Conservation (phyloP, 1,140 invertebrate genomes). For the Pteromalus puparum region DNA sequence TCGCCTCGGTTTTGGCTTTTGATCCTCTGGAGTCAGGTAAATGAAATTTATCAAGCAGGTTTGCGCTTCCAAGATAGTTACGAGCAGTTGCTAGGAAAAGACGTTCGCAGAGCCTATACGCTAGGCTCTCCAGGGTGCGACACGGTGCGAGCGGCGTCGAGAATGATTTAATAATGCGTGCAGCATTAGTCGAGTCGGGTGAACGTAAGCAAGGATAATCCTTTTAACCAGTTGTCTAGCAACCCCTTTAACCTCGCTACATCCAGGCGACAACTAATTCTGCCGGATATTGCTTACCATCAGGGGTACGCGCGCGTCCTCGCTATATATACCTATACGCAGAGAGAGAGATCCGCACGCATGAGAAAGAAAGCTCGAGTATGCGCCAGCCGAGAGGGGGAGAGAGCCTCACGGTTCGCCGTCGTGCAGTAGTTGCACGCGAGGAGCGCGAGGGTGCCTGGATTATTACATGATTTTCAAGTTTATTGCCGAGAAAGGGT, state of each 20-base stretch:
- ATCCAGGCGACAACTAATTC: conserved; percentile 68
- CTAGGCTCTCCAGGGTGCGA: conserved; percentile 7
- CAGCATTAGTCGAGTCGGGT: conserved; percentile 64
- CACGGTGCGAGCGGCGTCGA: conserved; percentile 49
- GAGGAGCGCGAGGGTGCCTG: conserved; percentile 33
- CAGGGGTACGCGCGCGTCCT: conserved; percentile 9
- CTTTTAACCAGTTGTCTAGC: conserved; percentile 71
- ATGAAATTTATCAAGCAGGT: conserved; percentile 16
- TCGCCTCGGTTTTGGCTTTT: neutral
- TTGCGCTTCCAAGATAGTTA: conserved; percentile 10
- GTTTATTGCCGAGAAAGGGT: conserved; percentile 55
- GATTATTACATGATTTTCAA: conserved; percentile 61
- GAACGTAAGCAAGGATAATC: conserved; percentile 69
- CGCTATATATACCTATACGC: neutral
- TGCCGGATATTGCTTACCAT: conserved; percentile 63
- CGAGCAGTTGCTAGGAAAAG: neutral
- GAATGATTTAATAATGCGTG: conserved; percentile 71
- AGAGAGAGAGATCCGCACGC: no score
- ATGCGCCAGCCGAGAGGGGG: neutral
- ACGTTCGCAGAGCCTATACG: neutral
- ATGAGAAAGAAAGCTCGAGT: neutral
- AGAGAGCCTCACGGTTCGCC: neutral
- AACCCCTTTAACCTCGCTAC: conserved; percentile 69
- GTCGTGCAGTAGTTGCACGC: neutral
- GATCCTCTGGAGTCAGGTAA: neutral